phyloP scores from a whole-genome alignment of 2,888 invertebrate species.

The Pimpla rufipes region DNA sequence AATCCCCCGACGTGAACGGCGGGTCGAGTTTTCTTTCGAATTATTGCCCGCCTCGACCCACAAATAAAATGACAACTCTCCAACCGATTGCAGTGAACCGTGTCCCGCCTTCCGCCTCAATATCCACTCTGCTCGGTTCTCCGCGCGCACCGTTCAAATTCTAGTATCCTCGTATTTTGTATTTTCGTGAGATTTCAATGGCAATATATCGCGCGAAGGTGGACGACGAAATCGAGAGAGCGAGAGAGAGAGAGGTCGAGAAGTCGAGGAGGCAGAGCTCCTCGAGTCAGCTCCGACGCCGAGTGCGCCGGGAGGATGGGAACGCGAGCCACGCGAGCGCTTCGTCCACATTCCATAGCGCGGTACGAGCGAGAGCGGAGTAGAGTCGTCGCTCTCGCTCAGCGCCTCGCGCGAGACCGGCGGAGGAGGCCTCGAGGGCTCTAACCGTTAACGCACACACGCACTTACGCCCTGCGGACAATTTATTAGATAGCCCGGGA shows the following conservation, averaged over 20 bases:
- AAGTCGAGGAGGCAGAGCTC: slow-evolving; percentile 57
- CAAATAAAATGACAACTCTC: too few relatives aligned
- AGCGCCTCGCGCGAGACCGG: slow-evolving; percentile 33
- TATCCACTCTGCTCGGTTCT: neutral
- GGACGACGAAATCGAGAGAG: neutral
- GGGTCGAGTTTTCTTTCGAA: too few relatives aligned
- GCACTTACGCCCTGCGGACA: slow-evolving; percentile 78
- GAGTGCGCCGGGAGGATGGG: too few relatives aligned
- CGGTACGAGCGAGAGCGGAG: slow-evolving; percentile 61
- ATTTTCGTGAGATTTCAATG: slow-evolving; percentile 27
- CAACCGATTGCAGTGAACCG: too few relatives aligned
- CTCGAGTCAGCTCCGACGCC: too few relatives aligned
- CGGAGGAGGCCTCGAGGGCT: slow-evolving; percentile 69
- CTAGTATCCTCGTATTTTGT: slow-evolving; percentile 22
- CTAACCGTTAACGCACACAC: slow-evolving; percentile 83
- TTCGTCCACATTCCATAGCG: slow-evolving; percentile 62
- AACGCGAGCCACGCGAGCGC: slow-evolving; percentile 75
- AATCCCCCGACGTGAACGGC: too few relatives aligned
- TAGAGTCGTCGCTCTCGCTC: slow-evolving; percentile 20
- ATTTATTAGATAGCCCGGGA: slow-evolving; percentile 84
- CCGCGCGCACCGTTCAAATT: too few relatives aligned
- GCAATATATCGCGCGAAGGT: slow-evolving; percentile 13
- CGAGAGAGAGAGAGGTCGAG: too few relatives aligned
- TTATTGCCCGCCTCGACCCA: too few relatives aligned
- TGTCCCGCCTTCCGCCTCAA: too few relatives aligned